phyloP scores from a whole-genome alignment of 2,888 invertebrate species.

The Criorhina ranunculi region DNA sequence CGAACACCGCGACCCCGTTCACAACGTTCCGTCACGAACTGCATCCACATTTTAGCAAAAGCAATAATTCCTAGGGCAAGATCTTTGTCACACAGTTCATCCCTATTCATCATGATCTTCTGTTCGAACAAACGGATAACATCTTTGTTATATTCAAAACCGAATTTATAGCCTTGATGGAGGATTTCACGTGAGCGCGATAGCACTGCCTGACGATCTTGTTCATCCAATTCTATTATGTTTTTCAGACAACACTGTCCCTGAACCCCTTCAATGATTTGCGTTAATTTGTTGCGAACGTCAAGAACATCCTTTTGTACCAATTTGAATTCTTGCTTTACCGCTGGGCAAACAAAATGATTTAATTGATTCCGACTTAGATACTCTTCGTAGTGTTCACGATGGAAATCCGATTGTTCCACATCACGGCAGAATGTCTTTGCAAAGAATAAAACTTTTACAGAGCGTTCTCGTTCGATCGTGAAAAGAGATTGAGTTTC shows the following conservation, averaged over 20 bases:
- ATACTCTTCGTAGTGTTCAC: conserved; percentile 84
- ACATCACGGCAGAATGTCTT: conserved; percentile 90
- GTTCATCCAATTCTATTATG: conserved; percentile 81
- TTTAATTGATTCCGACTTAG: conserved; percentile 83
- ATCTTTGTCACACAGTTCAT: conserved; percentile 82
- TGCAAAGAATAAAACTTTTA: conserved; percentile 92
- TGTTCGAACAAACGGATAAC: conserved; percentile 85
- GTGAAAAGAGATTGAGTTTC: conserved; percentile 92
- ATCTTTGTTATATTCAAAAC: conserved; percentile 90
- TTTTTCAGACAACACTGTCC: conserved; percentile 82
- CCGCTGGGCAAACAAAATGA: conserved; percentile 85
- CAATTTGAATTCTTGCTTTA: conserved; percentile 87
- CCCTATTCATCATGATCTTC: conserved; percentile 84
- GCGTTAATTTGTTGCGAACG: conserved; percentile 84
- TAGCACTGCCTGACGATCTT: conserved; percentile 87
- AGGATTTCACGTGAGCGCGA: conserved; percentile 90
- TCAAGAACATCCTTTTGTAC: conserved; percentile 85
- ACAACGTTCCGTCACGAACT: conserved; percentile 93
- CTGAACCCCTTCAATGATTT: conserved; percentile 83
- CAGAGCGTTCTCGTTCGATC: conserved; percentile 90
- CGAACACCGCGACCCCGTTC: conserved; percentile 92
- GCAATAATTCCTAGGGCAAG: conserved; percentile 87
- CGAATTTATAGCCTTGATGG: conserved; percentile 95
- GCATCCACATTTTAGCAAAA: conserved; percentile 95
- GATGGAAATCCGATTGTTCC: conserved; percentile 85